Percentiles rank a stretch among this genome's conserved stretches.
Evolutionary conservation across 2,888 invertebrate species (phyloP).

Genomic region (Notodonta dromedarius): DNA sequence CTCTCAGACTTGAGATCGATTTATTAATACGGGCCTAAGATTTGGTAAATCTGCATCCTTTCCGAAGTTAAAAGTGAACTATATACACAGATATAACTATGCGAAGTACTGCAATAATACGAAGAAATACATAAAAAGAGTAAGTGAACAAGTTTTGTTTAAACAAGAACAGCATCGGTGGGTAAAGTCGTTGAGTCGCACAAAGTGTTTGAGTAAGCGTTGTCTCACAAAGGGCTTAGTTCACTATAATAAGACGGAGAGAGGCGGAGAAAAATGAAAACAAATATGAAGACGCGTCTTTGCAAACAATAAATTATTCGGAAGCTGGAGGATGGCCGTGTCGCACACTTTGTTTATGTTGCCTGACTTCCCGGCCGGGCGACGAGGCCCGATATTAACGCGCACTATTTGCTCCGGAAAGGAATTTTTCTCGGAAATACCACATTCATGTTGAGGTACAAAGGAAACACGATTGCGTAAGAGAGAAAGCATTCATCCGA

Average conservation of each 20-base stretch:
- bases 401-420: slow-evolving; percentile 33
- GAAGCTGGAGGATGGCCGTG: slow-evolving; percentile 43
- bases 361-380: slow-evolving; percentile 45
- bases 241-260: slow-evolving; percentile 49
- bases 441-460: slow-evolving; percentile 19
- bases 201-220: slow-evolving; percentile 47
- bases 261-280: slow-evolving; percentile 53
- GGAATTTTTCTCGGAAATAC: slow-evolving; percentile 36
- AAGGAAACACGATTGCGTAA: background rate
- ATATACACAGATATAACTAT: slow-evolving; percentile 6
- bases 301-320: slow-evolving; percentile 66
- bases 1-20: no score
- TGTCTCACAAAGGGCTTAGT: slow-evolving; percentile 50
- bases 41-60: background rate
- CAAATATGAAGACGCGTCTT: slow-evolving; percentile 62
- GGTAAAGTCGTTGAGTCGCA: slow-evolving; percentile 37
- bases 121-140: slow-evolving; percentile 23
- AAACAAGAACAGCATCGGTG: slow-evolving; percentile 29
- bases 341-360: slow-evolving; percentile 60
- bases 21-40: no score
- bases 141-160: slow-evolving; percentile 29
- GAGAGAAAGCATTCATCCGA: background rate
- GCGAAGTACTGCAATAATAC: slow-evolving; percentile 9
- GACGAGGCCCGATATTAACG: slow-evolving; percentile 47
- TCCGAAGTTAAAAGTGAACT: slow-evolving; percentile 11